Evolutionary conservation across 2,113 vertebrate species (phyloP), one percentile per base, ranked within the genome.

Genomic region (Heterocephalus glaber): DNA sequence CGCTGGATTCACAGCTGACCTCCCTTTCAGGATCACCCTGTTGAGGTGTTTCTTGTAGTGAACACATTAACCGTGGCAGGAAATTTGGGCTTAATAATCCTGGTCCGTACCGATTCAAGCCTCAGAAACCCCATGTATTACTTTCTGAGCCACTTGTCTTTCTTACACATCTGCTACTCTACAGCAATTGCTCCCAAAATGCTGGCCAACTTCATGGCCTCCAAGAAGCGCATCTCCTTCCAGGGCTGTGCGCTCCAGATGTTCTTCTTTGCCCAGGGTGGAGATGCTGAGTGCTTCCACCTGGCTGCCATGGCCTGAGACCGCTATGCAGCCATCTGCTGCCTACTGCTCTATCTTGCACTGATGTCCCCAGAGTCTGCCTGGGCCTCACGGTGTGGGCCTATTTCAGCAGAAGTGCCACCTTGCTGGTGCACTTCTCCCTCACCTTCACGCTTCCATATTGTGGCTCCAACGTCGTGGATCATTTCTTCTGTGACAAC

Each of bases 401-500:
- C 0, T 98, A 97, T 56, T 70, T 92, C 58, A 92, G 87, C 0
- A 86, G 92, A 22, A 90, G 60, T 9, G 2, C 95, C 30, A 98
- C 92, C 24, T 97, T 94, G 0, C 33, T 97, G 86, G 90, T 97
- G 1, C 98, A 98, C 7, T 95, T 96, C 0, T 97, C 56, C 41
- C 96, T 97, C 79, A 81, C 89, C 0, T 98, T 98, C 79, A 76
- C 7, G 0, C 85, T 98, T 28, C 77, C 94, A 0, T 98, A 97
- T 52, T 98, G 98, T 0, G 3, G 76, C 41, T 97, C 96, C 82
- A 97, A 95, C 0, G 2, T 86, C 0, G 44, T 98, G 47, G 95
- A 97, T 19, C 96, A 98, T 38, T 98, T 98, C 90, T 98, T 98
- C 88, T 97, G 97, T 19, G 98, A 97, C 5, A 96, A 98, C 14